phyloP scores from a whole-genome alignment of 2,113 vertebrate species.

The Cyphomyrus discorhynchus region DNA sequence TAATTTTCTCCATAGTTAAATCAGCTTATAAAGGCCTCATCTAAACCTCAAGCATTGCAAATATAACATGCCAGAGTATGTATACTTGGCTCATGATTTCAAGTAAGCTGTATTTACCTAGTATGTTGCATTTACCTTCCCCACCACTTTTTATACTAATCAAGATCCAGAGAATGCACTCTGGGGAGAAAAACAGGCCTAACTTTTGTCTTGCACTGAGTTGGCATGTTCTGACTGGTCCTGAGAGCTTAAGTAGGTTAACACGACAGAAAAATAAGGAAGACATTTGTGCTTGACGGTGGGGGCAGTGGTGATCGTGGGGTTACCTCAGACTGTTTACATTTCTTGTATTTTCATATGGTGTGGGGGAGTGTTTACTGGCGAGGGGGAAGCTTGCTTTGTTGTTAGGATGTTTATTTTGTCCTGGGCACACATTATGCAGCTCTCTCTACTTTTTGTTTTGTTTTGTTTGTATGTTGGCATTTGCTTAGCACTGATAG shows the following conservation, averaged over 20 bases:
- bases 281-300: neutral
- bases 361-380: conserved; percentile 12
- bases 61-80: neutral
- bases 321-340: conserved; percentile 26
- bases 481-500: neutral
- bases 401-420: neutral
- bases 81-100: neutral
- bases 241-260: conserved; percentile 24
- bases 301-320: neutral
- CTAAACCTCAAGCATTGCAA: neutral
- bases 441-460: neutral
- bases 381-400: neutral
- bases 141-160: neutral
- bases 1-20: neutral
- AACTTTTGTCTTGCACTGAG: conserved; percentile 28
- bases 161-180: neutral
- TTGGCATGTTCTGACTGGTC: conserved; percentile 20
- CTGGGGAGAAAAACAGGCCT: conserved; percentile 10
- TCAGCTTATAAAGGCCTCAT: neutral
- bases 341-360: conserved; percentile 16
- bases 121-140: neutral
- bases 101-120: neutral
- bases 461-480: neutral
- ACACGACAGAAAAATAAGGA: neutral
- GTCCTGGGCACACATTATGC: neutral